A percentile compares a stretch with the other conserved stretches of the same genome.
phyloP scores from a whole-genome alignment of 2,797 vertebrate genomes.

The Lepus townsendii region DNA sequence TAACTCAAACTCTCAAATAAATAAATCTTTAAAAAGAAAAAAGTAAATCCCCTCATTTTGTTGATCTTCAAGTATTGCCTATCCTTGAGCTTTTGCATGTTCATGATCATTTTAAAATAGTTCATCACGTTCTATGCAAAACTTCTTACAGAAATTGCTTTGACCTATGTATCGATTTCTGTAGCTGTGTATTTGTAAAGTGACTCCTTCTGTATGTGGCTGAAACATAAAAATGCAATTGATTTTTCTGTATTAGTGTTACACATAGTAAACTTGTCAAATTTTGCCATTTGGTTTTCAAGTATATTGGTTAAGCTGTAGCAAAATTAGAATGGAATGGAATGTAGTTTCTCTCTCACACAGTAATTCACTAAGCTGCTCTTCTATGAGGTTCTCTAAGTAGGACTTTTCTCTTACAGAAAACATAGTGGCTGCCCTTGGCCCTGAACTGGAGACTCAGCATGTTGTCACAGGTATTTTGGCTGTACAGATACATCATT shows the following conservation, averaged over 20 bases:
- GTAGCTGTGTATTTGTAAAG: not conserved
- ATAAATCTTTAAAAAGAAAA: no score
- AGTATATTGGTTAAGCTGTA: not conserved
- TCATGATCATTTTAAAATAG: not conserved
- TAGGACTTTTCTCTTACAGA: no score
- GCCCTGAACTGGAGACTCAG: no score
- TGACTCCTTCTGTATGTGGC: not conserved
- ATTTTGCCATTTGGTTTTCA: not conserved
- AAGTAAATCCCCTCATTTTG: not conserved
- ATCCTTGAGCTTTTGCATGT: not conserved
- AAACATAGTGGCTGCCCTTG: not conserved
- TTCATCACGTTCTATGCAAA: not conserved
- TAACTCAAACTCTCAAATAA: no score
- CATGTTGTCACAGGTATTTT: not conserved
- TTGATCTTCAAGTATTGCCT: not conserved
- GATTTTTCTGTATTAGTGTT: not conserved
- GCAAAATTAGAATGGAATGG: not conserved
- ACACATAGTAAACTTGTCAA: not conserved
- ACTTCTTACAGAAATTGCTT: not conserved
- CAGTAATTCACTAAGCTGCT: not conserved
- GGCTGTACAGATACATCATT: not conserved
- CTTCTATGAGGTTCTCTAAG: not conserved
- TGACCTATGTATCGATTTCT: not conserved
- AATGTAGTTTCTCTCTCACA: not conserved
- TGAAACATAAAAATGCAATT: conserved; percentile 15